A percentile compares a stretch with the other conserved stretches of the same genome.
These are phyloP conservation scores for Casuarius casuarius DNA, from an alignment of 2,113 vertebrate species.

Conservation along the genomic window DNA sequence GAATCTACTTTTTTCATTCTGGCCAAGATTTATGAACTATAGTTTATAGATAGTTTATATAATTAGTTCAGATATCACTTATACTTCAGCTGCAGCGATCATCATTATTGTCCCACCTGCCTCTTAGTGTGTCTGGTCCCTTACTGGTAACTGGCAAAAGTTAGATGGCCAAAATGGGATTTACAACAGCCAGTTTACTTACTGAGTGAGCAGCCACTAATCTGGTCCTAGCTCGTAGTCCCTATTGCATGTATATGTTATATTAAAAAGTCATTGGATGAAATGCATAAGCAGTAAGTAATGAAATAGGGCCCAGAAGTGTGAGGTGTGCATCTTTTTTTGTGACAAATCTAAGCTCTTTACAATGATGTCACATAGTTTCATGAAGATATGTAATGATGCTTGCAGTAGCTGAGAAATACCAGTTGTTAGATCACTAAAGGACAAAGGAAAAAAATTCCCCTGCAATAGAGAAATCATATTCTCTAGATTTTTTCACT, in stretches of 20 bases:
- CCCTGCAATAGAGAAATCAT: not conserved
- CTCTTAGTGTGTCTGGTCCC: not conserved
- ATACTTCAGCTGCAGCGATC: not conserved
- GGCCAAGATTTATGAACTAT: not conserved
- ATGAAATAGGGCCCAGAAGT: not conserved
- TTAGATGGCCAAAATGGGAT: not conserved
- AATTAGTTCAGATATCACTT: not conserved
- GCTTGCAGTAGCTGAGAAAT: not conserved
- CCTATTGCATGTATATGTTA: not conserved
- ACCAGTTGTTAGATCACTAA: not conserved
- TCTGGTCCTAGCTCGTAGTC: not conserved
- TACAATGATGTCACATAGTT: not conserved
- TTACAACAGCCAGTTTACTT: not conserved
- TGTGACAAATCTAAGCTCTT: not conserved
- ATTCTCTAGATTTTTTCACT: not conserved
- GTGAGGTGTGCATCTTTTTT: not conserved
- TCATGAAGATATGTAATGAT: not conserved
- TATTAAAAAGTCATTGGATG: not conserved
- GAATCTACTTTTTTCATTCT: not conserved
- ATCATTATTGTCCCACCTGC: not conserved
- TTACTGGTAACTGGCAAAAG: not conserved
- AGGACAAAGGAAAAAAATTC: not conserved
- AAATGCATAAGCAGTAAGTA: not conserved
- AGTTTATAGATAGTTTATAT: not conserved
- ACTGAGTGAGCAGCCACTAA: not conserved